These are phyloP conservation scores for Castor canadensis DNA, from an alignment of 2,113 vertebrate species.

Conservation along the genomic window DNA sequence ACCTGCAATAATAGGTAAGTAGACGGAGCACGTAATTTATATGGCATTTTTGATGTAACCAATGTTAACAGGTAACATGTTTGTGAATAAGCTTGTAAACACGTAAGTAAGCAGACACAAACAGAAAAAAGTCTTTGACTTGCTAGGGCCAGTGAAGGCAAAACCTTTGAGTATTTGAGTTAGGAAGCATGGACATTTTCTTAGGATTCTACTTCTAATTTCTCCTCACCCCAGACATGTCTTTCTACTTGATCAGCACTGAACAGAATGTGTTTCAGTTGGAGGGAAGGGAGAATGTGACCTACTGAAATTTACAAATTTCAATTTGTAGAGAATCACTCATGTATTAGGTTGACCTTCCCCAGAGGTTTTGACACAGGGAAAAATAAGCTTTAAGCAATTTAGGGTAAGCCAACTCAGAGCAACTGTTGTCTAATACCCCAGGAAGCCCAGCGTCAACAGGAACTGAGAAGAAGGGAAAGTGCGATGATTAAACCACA, in stretches of 20 bases:
- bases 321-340: not conserved
- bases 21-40: not conserved
- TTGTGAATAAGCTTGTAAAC: not conserved
- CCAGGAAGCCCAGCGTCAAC: not conserved
- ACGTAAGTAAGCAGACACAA: not conserved
- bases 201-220: not conserved
- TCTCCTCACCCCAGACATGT: not conserved
- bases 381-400: not conserved
- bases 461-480: not conserved
- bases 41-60: not conserved
- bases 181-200: not conserved
- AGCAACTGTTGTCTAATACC: not conserved
- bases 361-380: not conserved
- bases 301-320: not conserved
- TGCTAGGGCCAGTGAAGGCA: not conserved
- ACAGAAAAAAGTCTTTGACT: not conserved
- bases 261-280: not conserved
- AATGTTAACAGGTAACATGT: not conserved
- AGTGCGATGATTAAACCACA: not conserved
- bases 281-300: not conserved
- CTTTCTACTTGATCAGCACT: not conserved
- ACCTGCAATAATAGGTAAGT: not conserved
- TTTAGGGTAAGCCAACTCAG: not conserved
- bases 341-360: not conserved
- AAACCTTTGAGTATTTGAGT: not conserved